phyloP scores from a whole-genome alignment of 1,140 invertebrate species.

The Cyclina sinensis region DNA sequence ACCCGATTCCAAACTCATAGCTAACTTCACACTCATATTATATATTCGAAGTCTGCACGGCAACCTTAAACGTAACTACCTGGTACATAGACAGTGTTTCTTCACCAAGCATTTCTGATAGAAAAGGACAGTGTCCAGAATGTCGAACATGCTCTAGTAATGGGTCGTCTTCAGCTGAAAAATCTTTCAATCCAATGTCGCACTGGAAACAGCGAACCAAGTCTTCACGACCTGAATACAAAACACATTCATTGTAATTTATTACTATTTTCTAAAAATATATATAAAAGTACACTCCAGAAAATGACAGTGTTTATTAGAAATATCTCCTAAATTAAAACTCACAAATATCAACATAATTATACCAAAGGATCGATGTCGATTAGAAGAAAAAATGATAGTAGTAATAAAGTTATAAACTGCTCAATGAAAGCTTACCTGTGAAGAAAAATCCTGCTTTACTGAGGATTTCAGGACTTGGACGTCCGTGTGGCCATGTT shows the following conservation, averaged over 20 bases:
- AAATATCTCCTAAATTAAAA: too few species aligned
- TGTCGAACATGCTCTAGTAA: neutral
- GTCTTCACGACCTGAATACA: neutral
- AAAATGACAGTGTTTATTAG: too few species aligned
- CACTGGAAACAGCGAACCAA: conserved; percentile 41
- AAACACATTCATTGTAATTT: neutral
- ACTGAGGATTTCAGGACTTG: neutral
- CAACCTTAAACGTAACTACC: neutral
- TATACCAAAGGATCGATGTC: too few species aligned
- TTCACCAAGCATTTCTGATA: neutral
- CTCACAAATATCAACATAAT: too few species aligned
- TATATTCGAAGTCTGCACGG: too few species aligned
- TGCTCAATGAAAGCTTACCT: neutral
- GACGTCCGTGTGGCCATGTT: neutral
- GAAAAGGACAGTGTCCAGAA: conserved; percentile 19
- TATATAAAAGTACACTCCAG: too few species aligned
- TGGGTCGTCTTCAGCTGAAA: neutral
- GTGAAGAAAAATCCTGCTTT: conserved; percentile 29
- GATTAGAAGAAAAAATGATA: too few species aligned
- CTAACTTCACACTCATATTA: too few species aligned
- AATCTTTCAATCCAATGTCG: conserved; percentile 32
- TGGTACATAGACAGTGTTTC: neutral
- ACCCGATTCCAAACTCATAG: too few species aligned
- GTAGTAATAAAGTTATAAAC: too few species aligned
- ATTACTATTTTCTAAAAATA: too few species aligned